These are phyloP conservation scores for Leucozona laternaria DNA, from an alignment of 2,888 invertebrate species.

Conservation along the genomic window DNA sequence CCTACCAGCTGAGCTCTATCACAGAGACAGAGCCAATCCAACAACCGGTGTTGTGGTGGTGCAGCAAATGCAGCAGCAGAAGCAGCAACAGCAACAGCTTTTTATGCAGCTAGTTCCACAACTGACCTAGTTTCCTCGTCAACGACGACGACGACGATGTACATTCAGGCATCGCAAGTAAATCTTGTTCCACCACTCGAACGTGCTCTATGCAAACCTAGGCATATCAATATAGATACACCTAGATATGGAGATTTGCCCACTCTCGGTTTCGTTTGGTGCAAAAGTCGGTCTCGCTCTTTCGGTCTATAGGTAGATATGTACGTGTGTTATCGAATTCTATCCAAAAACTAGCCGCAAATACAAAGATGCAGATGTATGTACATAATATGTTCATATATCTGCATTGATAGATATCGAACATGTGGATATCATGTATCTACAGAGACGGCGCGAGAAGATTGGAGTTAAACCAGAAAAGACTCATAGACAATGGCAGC, in stretches of 20 bases:
- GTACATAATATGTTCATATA: neutral
- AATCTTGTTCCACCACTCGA: constrained; percentile 72
- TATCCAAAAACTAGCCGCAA: constrained; percentile 65
- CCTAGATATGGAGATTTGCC: constrained; percentile 71
- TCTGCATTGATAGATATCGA: constrained; percentile 53
- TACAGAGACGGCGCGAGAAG: constrained; percentile 19
- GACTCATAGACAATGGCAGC: constrained; percentile 59
- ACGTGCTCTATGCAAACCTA: constrained; percentile 66
- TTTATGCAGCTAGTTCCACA: constrained; percentile 78
- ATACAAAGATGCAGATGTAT: constrained; percentile 29
- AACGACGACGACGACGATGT: constrained; percentile 80
- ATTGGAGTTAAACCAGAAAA: constrained; percentile 60
- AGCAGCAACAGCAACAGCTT: constrained; percentile 48
- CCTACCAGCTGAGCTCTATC: constrained; percentile 54
- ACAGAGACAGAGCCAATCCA: constrained; percentile 35
- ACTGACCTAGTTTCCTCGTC: constrained; percentile 83
- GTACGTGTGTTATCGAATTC: constrained; percentile 49
- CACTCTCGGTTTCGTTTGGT: constrained; percentile 68
- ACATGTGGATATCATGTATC: constrained; percentile 49
- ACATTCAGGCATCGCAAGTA: constrained; percentile 65
- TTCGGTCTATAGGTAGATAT: no score
- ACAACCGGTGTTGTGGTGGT: constrained; percentile 32
- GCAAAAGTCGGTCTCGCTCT: constrained; percentile 45
- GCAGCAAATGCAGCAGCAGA: constrained; percentile 21
- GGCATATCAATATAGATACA: constrained; percentile 50